phyloP scores from a whole-genome alignment of 1,140 invertebrate genomes.

The Drosophila asahinai region DNA sequence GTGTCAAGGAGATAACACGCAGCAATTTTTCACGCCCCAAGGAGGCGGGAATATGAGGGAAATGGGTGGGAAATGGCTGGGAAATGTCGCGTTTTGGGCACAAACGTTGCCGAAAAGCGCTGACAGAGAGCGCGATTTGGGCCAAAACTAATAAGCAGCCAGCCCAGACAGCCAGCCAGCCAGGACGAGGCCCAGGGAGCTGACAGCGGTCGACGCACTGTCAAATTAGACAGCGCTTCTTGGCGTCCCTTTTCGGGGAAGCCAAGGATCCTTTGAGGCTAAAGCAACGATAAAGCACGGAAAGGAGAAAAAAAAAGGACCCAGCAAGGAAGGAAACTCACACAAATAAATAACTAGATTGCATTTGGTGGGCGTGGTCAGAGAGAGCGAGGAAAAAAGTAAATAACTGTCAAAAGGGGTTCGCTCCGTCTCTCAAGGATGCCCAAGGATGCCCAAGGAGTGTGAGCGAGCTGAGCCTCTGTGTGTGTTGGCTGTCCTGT shows the following conservation, averaged over 20 bases:
- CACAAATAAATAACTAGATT: conserved; percentile 57
- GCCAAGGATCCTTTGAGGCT: conserved; percentile 11
- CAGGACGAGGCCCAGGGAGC: not conserved
- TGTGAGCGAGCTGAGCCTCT: not conserved
- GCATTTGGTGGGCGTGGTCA: conserved; percentile 52
- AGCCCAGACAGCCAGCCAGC: not conserved
- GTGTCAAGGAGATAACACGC: conserved; percentile 36
- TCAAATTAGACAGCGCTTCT: conserved; percentile 47
- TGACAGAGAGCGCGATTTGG: conserved; percentile 28
- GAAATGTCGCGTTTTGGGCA: conserved; percentile 7
- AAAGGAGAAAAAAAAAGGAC: not conserved
- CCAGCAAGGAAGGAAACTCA: not conserved
- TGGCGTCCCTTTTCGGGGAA: not conserved
- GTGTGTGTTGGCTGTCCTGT: conserved; percentile 1
- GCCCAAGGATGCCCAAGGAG: too few species aligned
- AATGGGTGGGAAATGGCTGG: conserved; percentile 14
- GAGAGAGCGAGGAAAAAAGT: conserved; percentile 30
- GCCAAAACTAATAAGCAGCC: conserved; percentile 34
- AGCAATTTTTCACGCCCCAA: conserved; percentile 35
- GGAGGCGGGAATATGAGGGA: conserved; percentile 5
- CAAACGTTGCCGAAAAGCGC: conserved; percentile 5
- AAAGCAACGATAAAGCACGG: conserved; percentile 41
- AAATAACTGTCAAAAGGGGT: conserved; percentile 60
- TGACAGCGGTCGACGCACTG: conserved; percentile 48
- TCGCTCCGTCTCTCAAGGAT: conserved; percentile 6